phyloP scores from a whole-genome alignment of 2,797 vertebrate species.

The Pogonophryne albipinna region DNA sequence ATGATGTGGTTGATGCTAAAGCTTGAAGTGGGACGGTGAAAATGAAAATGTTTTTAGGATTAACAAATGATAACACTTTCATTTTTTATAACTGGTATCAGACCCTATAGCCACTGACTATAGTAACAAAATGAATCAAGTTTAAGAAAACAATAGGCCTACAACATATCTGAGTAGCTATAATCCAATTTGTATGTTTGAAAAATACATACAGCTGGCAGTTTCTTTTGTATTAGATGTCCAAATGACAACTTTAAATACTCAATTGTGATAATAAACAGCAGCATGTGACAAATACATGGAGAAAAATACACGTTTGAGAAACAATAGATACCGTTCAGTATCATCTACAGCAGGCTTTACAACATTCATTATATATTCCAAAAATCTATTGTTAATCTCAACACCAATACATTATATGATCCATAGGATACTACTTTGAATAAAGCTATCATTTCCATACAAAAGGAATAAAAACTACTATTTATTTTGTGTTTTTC shows the following conservation, averaged over 20 bases:
- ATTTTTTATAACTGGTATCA: neutral
- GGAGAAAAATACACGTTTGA: neutral
- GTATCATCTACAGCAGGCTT: neutral
- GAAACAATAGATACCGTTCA: neutral
- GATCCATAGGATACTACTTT: neutral
- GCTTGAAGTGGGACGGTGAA: neutral
- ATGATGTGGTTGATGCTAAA: neutral
- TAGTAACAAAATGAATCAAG: neutral
- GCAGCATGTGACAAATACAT: neutral
- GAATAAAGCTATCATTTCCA: neutral
- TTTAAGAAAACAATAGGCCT: neutral
- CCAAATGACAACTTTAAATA: neutral
- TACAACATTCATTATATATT: neutral
- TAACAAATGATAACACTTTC: too few relatives aligned
- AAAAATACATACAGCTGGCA: neutral
- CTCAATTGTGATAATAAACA: neutral
- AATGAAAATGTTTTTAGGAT: neutral
- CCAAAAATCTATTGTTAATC: neutral
- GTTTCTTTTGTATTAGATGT: neutral
- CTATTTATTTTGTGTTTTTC: conserved; percentile 5
- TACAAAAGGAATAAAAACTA: too few relatives aligned
- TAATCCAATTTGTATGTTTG: neutral
- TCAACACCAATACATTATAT: neutral
- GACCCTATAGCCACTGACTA: neutral
- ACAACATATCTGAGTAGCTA: neutral